phyloP scores from a whole-genome alignment of 2,797 vertebrate genomes.

The Acrossocheilus wenchowensis region DNA sequence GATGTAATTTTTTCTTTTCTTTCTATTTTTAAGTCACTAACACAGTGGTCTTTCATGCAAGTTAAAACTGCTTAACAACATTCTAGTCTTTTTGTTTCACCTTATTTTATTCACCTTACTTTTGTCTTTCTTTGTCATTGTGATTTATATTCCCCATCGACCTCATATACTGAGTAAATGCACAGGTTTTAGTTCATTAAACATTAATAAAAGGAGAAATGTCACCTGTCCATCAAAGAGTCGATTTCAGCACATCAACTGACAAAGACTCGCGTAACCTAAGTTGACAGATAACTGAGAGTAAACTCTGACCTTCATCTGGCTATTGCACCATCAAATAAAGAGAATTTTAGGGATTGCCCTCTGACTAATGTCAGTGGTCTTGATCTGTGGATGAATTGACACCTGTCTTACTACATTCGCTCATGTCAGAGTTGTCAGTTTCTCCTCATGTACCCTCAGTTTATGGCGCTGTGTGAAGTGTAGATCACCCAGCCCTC shows the following conservation, averaged over 20 bases:
- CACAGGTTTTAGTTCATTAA: constrained; percentile 54
- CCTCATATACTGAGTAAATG: constrained; percentile 48
- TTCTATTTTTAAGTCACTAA: not conserved
- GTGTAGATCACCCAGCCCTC: constrained; percentile 55
- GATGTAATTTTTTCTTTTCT: not conserved
- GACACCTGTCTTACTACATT: constrained; percentile 80
- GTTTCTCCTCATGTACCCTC: constrained; percentile 56
- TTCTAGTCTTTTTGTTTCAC: not conserved
- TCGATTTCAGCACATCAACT: constrained; percentile 66
- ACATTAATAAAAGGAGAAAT: constrained; percentile 63
- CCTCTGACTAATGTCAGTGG: constrained; percentile 72
- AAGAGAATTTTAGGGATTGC: constrained; percentile 69
- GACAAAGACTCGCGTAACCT: constrained; percentile 71
- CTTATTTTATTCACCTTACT: not conserved
- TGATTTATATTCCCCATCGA: constrained; percentile 40
- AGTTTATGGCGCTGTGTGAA: constrained; percentile 54
- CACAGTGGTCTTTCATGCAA: constrained; percentile 10
- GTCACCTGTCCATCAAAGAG: constrained; percentile 80
- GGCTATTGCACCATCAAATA: constrained; percentile 73
- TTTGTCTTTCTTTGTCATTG: constrained; percentile 23
- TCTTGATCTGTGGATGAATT: constrained; percentile 80
- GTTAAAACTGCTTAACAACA: not conserved
- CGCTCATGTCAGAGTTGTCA: constrained; percentile 68
- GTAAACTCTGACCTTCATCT: constrained; percentile 83
- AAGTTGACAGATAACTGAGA: constrained; percentile 81